Evolutionary conservation across 2,113 vertebrate genomes (phyloP).

Genomic region (Cnemophilus loriae): DNA sequence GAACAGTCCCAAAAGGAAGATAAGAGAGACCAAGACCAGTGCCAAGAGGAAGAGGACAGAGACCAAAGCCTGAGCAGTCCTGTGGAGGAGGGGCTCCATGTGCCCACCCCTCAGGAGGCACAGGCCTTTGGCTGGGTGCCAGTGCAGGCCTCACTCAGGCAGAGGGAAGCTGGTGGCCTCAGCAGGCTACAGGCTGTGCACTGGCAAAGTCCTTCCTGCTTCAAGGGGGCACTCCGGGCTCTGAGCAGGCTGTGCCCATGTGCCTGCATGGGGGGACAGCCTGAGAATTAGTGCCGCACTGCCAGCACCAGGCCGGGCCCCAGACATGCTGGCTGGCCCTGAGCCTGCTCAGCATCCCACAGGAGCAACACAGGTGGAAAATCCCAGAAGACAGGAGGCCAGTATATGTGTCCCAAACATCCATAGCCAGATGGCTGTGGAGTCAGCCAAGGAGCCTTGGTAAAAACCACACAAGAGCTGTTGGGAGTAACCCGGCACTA

Average conservation of each 20-base stretch:
- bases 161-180: not conserved
- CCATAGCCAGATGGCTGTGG: no score
- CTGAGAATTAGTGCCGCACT: not conserved
- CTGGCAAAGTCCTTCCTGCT: not conserved
- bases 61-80: no score
- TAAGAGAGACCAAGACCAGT: not conserved
- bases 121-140: not conserved
- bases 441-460: no score
- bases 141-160: not conserved
- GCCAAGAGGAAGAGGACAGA: not conserved
- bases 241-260: not conserved
- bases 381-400: no score
- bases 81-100: no score
- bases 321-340: not conserved
- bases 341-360: not conserved
- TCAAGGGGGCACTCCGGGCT: not conserved
- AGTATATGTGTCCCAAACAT: no score
- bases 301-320: not conserved
- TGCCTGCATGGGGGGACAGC: not conserved
- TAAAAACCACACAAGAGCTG: no score
- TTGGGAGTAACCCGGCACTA: no score
- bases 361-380: no score
- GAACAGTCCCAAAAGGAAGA: not conserved
- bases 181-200: not conserved
- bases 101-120: no score